Conservation (phyloP, 2,113 vertebrate species). For the Aptenodytes forsteri region DNA sequence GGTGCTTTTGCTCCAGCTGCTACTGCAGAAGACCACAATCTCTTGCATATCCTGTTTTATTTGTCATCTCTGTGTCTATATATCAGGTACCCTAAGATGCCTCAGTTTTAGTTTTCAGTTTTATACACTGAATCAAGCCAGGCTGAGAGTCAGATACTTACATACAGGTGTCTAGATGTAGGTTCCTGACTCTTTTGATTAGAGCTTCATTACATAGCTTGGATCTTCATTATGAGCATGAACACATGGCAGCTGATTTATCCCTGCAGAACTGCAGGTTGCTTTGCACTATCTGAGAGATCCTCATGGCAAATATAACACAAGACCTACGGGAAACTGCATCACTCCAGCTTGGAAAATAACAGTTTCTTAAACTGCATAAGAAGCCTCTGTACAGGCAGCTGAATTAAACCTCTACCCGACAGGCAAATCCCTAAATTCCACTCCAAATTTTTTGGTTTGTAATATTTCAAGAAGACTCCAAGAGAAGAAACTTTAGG, state of each 20-base stretch:
- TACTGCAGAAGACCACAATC: not conserved
- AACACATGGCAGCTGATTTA: not conserved
- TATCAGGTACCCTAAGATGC: not conserved
- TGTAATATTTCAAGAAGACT: not conserved
- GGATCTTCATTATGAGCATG: not conserved
- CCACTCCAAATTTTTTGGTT: not conserved
- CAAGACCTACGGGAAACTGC: not conserved
- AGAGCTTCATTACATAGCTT: not conserved
- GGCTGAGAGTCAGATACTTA: not conserved
- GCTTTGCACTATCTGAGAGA: rapidly evolving
- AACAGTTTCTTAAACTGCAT: not conserved
- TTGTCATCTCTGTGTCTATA: not conserved
- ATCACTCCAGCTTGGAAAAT: not conserved
- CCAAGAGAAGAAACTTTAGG: not conserved
- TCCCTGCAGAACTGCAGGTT: not conserved
- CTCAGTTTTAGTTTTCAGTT: not conserved
- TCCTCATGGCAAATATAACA: not conserved
- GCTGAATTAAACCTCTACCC: not conserved
- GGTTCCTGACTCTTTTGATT: not conserved
- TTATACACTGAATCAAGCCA: not conserved
- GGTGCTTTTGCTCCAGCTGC: not conserved
- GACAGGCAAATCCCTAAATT: not conserved
- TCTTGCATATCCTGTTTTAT: not conserved
- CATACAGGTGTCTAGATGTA: not conserved
- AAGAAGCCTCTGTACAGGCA: not conserved